Conservation (phyloP, 2,797 vertebrate species). For the Macropodus opercularis region DNA sequence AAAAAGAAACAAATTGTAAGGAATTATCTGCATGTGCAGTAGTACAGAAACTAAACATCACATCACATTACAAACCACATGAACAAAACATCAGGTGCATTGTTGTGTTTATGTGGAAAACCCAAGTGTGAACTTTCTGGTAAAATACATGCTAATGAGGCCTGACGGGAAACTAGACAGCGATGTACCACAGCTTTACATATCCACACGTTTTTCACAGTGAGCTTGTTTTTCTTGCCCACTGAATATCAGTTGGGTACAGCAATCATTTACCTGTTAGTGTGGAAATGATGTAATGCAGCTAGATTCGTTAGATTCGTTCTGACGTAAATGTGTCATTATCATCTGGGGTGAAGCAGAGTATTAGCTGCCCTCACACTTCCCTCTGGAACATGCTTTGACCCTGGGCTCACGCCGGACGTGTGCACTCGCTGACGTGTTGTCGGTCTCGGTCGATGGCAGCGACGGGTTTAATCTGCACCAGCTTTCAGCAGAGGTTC, state of each 20-base stretch:
- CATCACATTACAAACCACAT: neutral
- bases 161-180: slow-evolving; percentile 24
- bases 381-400: slow-evolving; percentile 1
- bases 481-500: slow-evolving; percentile 42
- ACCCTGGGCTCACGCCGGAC: neutral
- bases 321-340: no score
- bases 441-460: slow-evolving; percentile 18
- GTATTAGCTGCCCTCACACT: neutral
- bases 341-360: no score
- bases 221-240: slow-evolving; percentile 1
- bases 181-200: slow-evolving; percentile 26
- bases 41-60: no score
- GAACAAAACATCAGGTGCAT: slow-evolving; percentile 19
- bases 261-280: no score
- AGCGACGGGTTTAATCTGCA: slow-evolving; percentile 44
- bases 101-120: slow-evolving; percentile 15
- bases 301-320: no score
- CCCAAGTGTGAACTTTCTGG: slow-evolving; percentile 16
- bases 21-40: no score
- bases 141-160: slow-evolving; percentile 25
- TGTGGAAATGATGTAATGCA: no score
- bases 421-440: neutral
- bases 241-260: no score
- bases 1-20: no score
- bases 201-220: neutral